Base-by-base conservation (phyloP, 2,888 invertebrate species). In the Macrophya alboannulata region DNA sequence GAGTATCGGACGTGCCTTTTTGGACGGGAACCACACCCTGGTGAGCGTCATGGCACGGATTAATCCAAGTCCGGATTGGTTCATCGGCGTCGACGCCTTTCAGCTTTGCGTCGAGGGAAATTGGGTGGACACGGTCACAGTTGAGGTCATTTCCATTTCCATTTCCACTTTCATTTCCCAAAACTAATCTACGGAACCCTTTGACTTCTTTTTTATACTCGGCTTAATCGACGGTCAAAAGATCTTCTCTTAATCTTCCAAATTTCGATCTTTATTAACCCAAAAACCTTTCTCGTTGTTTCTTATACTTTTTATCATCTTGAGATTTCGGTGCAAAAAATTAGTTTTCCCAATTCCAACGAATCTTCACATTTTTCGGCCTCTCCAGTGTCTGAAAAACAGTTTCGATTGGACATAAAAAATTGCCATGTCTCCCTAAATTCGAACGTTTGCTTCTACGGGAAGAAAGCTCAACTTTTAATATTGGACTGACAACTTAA, bases 11-110 rank as follows among this genome's bases (percentile, higher is more conserved):
- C 97, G 98, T 9, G 96, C 98, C 0, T 98, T 98, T 93, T 97
- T 98, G 62, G 98, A 98, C 93, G 98, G 98, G 89, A 97, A 97
- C 94, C 98, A 98, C 95, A 97, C 98, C 5, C 95, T 98, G 97
- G 97, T 99, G 89, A 99, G 98, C 85, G 95, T 98, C 91, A 97
- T 98, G 96, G 96, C 97, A 85, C 96, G 98, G 89, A 97, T 99
- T 94, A 96, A 98, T 86, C 99, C 99, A 25, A 98, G 98, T 25
- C 98, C 98, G 2, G 98, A 99, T 94, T 99, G 99, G 98, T 98
- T 98, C 94, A 96, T 98, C 85, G 99, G 99, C 84, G 96, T 99
- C 77, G 98, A 98, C 94, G 97, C 97, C 90, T 97, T 98, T 92
- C 97, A 98, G 94, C 96, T 99, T 2, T 99, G 99, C 94, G 97